Base-by-base conservation (phyloP, 1,140 invertebrate species). In the Bursaphelenchus mucronatus region DNA sequence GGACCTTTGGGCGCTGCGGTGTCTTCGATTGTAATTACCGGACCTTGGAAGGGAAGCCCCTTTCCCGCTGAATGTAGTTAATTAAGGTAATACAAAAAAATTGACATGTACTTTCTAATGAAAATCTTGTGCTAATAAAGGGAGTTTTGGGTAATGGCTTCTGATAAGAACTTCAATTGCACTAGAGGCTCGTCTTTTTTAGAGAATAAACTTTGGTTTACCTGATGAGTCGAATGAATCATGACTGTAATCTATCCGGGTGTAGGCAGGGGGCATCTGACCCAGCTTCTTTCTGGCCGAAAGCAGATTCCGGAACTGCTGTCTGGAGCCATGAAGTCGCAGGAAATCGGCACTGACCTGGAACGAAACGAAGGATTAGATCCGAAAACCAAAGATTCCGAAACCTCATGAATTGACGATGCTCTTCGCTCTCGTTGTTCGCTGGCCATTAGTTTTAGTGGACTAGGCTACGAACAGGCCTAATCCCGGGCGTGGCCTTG, bases 311-410 rank as follows among this genome's bases (percentile, higher is more conserved):
- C 67, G 55, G 46, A 72, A 74, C 46, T 73, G 71, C 56, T 82
- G 76, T 7, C 76, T 49, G 39, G 68, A 76, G 15, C 76, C 76
- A 69, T 79, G 76, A 15, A 79, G 56, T 11, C 76, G 66, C 9
- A 78, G 71, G 46, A 79, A 75, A 57, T 79, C 76, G 50, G 76
- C 79, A 8, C 73, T 77, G 15, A 79, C 76, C 76, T 79, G 52
- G 56, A 78, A 69, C 21, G 13, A n/a, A 15, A 15, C n/a, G 5
- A n/a, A n/a, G 3, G 46, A 61, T 59, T 13, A 64, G 5, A 30
- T 30, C 30, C 30, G 30, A 5, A 30, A 5, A 5, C 30, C 30
- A 30, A 30, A 5, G 30, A 30, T 30, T 30, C 13, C 13, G 13
- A 49, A 50, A 67, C 73, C 71, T 78, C 75, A 41, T 75, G 73